A percentile compares a stretch with the other conserved stretches of the same genome.
Conservation (phyloP, 2,888 invertebrate species). For the Scelioninae gen. 1 region DNA sequence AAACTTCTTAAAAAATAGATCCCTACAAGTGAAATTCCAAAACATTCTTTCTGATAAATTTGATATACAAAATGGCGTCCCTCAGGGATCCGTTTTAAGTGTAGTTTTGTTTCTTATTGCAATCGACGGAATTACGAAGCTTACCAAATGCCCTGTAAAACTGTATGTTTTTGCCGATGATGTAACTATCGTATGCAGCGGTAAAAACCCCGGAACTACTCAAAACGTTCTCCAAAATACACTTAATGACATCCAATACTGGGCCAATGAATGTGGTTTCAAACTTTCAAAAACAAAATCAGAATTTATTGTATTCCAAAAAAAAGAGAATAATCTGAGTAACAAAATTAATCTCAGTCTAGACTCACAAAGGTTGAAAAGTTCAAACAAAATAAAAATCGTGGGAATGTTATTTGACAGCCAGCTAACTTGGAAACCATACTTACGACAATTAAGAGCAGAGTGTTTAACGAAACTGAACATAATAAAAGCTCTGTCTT, state of each 20-base stretch:
- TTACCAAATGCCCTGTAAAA: constrained; percentile 19
- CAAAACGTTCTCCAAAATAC: constrained; percentile 26
- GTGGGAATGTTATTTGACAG: constrained; percentile 61
- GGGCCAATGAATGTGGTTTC: constrained; percentile 13
- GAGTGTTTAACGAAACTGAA: neutral
- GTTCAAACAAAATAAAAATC: constrained; percentile 41
- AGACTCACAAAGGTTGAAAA: constrained; percentile 5
- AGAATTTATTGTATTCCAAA: constrained; percentile 17
- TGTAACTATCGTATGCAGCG: constrained; percentile 24
- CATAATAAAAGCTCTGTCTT: neutral
- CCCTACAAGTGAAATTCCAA: constrained; percentile 65
- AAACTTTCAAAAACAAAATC: constrained; percentile 43
- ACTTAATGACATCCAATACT: constrained; percentile 5
- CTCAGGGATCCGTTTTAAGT: constrained; percentile 44
- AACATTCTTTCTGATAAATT: constrained; percentile 6
- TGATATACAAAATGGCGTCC: constrained; percentile 38
- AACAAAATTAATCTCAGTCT: neutral
- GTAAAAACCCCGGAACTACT: constrained; percentile 18
- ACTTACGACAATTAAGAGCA: constrained; percentile 2
- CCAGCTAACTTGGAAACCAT: constrained; percentile 53
- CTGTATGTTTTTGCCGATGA: constrained; percentile 40
- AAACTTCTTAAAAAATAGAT: constrained; percentile 39
- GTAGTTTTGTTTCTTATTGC: constrained; percentile 43
- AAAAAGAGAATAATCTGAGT: neutral
- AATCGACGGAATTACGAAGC: constrained; percentile 25